These are phyloP conservation scores for Oreortyx pictus DNA, from an alignment of 2,797 vertebrate species.

Conservation along the genomic window DNA sequence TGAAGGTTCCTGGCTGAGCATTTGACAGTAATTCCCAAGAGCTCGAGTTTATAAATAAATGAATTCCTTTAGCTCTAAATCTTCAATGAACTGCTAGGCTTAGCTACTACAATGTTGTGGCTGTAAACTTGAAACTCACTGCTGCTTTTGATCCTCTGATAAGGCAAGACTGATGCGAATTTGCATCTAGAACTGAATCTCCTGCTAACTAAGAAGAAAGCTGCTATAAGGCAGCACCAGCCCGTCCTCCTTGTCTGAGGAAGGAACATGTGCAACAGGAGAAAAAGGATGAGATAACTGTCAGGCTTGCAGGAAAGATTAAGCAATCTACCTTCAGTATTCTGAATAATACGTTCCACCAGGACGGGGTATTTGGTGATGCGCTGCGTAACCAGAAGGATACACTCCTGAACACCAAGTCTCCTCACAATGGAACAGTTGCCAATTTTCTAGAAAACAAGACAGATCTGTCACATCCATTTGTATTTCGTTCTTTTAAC, in stretches of 20 bases:
- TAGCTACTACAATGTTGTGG: background rate
- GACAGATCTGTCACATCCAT: background rate
- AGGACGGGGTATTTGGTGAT: constrained; percentile 97
- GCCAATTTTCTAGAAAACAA: constrained; percentile 86
- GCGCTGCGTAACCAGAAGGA: constrained; percentile 95
- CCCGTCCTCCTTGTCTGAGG: background rate
- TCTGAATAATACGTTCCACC: constrained; percentile 91
- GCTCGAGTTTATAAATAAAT: background rate
- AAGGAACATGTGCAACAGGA: background rate
- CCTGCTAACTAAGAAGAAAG: background rate
- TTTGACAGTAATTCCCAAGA: background rate
- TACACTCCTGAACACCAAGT: constrained; percentile 91
- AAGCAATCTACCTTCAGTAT: constrained; percentile 88
- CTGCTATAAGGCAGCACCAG: background rate
- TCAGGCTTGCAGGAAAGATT: background rate
- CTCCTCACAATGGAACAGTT: constrained; percentile 89
- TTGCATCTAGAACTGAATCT: background rate
- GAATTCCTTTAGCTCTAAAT: background rate
- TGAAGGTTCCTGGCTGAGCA: background rate
- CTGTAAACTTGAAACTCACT: background rate
- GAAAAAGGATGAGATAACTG: background rate
- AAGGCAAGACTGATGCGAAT: background rate
- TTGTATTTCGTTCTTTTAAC: fast-evolving
- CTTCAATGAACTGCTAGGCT: background rate
- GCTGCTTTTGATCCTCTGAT: background rate